Conservation (phyloP, 2,113 vertebrate genomes). For the human region DNA sequence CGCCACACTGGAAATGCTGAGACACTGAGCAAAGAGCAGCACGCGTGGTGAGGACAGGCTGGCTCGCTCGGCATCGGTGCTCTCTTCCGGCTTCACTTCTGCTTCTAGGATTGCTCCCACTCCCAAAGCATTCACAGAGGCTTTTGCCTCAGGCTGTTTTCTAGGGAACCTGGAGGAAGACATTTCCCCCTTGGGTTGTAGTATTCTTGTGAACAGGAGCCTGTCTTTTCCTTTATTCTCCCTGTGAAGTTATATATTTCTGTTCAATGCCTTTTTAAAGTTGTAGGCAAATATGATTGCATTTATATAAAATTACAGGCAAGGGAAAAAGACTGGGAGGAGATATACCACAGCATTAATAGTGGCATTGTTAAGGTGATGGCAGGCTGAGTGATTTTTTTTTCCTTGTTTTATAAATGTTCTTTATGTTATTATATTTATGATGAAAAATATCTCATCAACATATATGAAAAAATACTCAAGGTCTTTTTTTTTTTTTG, state of each 20-base stretch:
- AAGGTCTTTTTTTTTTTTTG: background rate
- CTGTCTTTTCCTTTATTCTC: no score
- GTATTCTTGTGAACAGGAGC: background rate
- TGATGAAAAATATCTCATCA: background rate
- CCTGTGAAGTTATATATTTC: background rate
- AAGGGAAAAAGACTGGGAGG: background rate
- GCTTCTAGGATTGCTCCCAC: background rate
- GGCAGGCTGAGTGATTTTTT: background rate
- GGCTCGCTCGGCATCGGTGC: fast-evolving
- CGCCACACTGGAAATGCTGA: background rate
- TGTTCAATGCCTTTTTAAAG: background rate
- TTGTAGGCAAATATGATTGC: background rate
- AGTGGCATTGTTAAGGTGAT: background rate
- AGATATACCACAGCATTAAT: no score
- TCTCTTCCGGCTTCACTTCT: no score
- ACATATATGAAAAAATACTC: background rate
- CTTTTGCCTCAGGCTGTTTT: background rate
- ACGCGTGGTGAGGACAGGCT: fast-evolving
- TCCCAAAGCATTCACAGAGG: background rate
- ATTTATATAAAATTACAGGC: background rate
- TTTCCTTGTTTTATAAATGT: background rate
- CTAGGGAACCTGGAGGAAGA: background rate
- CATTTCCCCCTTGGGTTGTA: background rate
- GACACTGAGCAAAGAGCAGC: background rate
- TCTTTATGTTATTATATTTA: slow-evolving; percentile 8